phyloP scores from a whole-genome alignment of 2,888 invertebrate genomes.

The Salticus scenicus region DNA sequence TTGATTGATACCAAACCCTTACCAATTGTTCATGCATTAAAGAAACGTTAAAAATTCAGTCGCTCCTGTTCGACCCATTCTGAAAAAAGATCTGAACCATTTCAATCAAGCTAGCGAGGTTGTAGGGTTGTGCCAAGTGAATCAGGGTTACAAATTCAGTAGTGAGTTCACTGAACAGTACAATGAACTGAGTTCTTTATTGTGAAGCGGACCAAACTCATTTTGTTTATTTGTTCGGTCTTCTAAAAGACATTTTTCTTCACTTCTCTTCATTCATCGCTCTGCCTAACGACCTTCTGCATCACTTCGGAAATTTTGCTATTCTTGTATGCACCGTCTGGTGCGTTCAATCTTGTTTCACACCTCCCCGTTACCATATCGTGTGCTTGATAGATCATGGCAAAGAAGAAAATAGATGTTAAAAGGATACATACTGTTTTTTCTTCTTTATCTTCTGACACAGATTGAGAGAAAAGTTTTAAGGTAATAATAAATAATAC shows the following conservation, averaged over 20 bases:
- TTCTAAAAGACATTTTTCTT: background rate
- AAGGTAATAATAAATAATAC: too few species aligned
- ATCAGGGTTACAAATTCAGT: slow-evolving; percentile 8
- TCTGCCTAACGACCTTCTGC: slow-evolving; percentile 20
- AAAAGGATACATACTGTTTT: background rate
- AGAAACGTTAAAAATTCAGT: too few species aligned
- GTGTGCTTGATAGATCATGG: slow-evolving; percentile 8
- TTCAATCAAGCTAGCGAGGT: background rate
- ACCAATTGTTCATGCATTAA: too few species aligned
- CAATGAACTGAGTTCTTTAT: background rate
- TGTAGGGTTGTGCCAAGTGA: slow-evolving; percentile 20
- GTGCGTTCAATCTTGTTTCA: background rate
- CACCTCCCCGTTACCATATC: background rate
- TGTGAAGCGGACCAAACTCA: background rate
- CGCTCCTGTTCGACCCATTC: too few species aligned
- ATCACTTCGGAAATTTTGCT: background rate
- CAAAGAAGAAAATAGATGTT: background rate
- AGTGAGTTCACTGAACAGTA: slow-evolving; percentile 55
- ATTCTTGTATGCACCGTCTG: background rate
- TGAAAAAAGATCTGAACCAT: background rate
- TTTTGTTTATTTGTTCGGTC: background rate
- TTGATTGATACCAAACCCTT: too few species aligned
- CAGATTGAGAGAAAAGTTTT: too few species aligned
- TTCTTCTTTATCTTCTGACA: too few species aligned
- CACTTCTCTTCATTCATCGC: background rate